These are phyloP conservation scores for Xiphorhynchus erythropygius DNA, from an alignment of 2,797 vertebrate species.

Conservation along the genomic window DNA sequence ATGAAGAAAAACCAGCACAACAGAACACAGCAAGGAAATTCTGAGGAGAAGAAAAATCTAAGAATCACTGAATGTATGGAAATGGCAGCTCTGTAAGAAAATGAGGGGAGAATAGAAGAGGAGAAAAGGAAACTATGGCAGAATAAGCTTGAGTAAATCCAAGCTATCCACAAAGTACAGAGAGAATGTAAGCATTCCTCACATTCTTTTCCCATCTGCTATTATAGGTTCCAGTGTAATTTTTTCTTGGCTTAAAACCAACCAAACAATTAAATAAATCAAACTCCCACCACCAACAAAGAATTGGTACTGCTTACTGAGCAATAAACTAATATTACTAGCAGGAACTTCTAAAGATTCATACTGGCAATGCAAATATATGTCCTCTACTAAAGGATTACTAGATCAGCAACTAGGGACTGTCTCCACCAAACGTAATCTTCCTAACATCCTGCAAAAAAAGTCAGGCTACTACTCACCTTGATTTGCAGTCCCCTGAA, in stretches of 20 bases:
- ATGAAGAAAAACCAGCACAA: background rate
- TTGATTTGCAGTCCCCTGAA: conserved; percentile 99
- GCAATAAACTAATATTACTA: background rate
- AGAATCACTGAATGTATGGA: background rate
- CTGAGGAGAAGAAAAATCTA: background rate
- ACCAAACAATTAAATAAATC: background rate
- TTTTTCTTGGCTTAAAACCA: background rate
- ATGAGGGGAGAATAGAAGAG: background rate
- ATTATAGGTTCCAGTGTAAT: background rate
- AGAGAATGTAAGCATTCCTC: background rate
- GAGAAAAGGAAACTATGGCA: background rate
- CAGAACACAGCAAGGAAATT: background rate
- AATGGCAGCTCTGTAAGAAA: background rate
- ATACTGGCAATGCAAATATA: background rate
- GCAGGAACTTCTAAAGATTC: background rate
- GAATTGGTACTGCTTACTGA: background rate
- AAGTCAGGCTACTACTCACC: conserved; percentile 75
- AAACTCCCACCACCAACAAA: background rate
- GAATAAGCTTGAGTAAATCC: background rate
- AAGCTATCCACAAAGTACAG: background rate
- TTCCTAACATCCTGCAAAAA: background rate
- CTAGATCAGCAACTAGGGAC: background rate
- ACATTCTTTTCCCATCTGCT: background rate
- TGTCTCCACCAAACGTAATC: background rate
- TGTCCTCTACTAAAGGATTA: background rate